These are phyloP conservation scores for Eurois occulta DNA, from an alignment of 2,888 invertebrate genomes.

Conservation along the genomic window DNA sequence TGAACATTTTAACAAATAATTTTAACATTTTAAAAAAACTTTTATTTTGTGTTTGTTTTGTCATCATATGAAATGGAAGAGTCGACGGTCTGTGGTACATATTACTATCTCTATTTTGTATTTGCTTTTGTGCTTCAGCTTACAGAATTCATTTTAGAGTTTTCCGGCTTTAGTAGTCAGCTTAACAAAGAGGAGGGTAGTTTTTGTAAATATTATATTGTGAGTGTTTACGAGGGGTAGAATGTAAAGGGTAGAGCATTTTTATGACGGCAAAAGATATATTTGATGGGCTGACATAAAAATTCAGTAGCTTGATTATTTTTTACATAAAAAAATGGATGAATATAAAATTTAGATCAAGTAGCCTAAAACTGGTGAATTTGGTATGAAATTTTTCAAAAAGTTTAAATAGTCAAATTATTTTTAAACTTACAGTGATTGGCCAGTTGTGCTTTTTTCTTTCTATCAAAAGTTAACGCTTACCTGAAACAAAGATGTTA, in stretches of 20 bases:
- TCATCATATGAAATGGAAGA: slow-evolving; percentile 23
- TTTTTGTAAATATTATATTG: slow-evolving; percentile 44
- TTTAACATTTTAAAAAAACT: slow-evolving; percentile 17
- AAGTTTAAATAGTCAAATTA: background rate
- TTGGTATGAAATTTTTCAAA: background rate
- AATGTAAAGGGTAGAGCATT: slow-evolving; percentile 22
- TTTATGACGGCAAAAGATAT: slow-evolving; percentile 27
- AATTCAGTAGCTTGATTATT: slow-evolving; percentile 10
- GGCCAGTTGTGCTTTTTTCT: background rate
- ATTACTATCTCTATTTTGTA: slow-evolving; percentile 2
- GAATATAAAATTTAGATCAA: background rate
- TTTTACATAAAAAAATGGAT: background rate
- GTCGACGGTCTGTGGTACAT: background rate
- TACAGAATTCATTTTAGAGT: slow-evolving; percentile 25
- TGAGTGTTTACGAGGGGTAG: slow-evolving; percentile 33
- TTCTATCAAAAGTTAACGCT: background rate
- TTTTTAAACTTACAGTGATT: background rate
- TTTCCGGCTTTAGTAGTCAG: slow-evolving; percentile 25
- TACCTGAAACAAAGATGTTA: slow-evolving; percentile 20
- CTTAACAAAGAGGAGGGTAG: slow-evolving; percentile 32
- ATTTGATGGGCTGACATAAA: slow-evolving; percentile 22
- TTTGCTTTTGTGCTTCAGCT: slow-evolving; percentile 18
- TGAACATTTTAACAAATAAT: slow-evolving; percentile 19
- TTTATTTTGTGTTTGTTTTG: slow-evolving; percentile 2
- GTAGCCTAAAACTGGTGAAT: background rate